Evolutionary conservation across 2,113 vertebrate genomes (phyloP).

Genomic region (Muntiacus muntjak): DNA sequence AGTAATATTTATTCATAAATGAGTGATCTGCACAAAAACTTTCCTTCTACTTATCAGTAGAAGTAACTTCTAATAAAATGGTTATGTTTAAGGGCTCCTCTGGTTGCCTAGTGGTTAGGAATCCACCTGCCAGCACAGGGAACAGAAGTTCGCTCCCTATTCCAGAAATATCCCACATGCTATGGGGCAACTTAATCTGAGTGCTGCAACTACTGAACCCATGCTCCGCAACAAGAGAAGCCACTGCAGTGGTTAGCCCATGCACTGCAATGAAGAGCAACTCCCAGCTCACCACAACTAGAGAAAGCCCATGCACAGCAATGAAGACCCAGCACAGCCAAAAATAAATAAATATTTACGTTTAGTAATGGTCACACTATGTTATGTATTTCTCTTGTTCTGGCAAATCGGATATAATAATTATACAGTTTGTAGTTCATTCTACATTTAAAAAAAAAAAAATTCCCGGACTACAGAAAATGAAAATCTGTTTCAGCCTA

Average conservation of each 20-base stretch:
- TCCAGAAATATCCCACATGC: not conserved
- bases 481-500: not conserved
- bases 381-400: not conserved
- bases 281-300: not conserved
- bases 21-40: not conserved
- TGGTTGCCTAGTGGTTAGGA: not conserved
- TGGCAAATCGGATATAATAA: not conserved
- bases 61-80: not conserved
- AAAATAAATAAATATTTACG: not conserved
- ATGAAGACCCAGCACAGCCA: not conserved
- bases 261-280: not conserved
- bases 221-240: not conserved
- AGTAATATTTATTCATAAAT: not conserved
- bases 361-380: not conserved
- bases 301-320: not conserved
- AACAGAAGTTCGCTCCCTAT: rapidly evolving
- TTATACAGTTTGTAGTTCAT: not conserved
- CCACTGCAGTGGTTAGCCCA: not conserved
- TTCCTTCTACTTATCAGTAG: not conserved
- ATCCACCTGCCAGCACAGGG: not conserved
- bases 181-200: not conserved
- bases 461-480: not conserved
- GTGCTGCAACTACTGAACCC: not conserved
- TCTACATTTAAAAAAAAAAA: not conserved
- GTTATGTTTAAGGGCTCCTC: not conserved